Percentiles rank a stretch among this genome's conserved stretches.
Conservation (phyloP, 2,888 invertebrate species). For the Poecilus cupreus region DNA sequence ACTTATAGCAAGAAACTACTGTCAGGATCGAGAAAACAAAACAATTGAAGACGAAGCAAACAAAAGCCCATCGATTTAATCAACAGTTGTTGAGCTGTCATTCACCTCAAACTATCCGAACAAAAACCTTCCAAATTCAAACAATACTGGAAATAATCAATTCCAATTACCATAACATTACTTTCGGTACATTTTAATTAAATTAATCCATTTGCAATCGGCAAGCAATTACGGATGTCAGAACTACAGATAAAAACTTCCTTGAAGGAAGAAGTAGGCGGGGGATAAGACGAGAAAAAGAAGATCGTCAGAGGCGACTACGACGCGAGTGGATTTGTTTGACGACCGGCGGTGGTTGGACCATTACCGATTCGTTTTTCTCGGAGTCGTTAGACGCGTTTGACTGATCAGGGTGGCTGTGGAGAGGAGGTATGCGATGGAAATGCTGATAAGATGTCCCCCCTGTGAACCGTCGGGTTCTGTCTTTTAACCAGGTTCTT, state of each 20-base stretch:
- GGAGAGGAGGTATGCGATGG: neutral
- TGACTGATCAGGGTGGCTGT: constrained; percentile 25
- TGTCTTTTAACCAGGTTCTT: constrained; percentile 3
- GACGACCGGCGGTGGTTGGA: constrained; percentile 27
- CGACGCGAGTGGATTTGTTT: constrained; percentile 34
- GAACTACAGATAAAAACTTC: neutral
- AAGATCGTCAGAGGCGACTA: constrained; percentile 1
- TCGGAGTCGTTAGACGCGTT: constrained; percentile 29
- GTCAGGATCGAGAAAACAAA: neutral
- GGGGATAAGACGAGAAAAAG: constrained; percentile 10
- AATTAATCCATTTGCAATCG: constrained; percentile 46
- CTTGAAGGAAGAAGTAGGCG: neutral
- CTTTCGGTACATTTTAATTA: constrained; percentile 42
- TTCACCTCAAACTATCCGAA: neutral
- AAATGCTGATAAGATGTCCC: constrained; percentile 19
- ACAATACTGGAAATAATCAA: neutral
- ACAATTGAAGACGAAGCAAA: constrained; percentile 4
- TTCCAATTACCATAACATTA: constrained; percentile 47
- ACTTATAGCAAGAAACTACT: neutral
- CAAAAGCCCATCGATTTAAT: constrained; percentile 16
- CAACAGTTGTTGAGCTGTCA: constrained; percentile 7
- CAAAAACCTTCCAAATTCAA: neutral
- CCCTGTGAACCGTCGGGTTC: neutral
- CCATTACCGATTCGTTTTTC: constrained; percentile 41
- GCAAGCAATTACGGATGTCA: constrained; percentile 43